phyloP scores from a whole-genome alignment of 2,797 vertebrate species.

The Mus caroli region DNA sequence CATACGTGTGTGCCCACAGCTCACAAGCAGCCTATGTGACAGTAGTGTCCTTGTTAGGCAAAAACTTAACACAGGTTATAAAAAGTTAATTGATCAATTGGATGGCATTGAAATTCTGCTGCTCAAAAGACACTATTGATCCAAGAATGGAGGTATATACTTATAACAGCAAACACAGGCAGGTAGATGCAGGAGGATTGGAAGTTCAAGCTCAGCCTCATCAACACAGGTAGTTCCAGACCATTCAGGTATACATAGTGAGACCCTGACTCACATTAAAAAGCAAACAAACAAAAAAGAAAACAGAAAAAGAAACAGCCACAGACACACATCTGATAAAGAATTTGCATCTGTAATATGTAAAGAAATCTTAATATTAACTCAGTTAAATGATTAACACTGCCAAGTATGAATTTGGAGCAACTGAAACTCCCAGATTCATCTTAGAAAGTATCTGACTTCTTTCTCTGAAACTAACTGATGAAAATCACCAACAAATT shows the following conservation, averaged over 20 bases:
- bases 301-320: neutral
- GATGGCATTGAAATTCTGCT: neutral
- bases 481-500: neutral
- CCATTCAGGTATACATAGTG: neutral
- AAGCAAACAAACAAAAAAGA: neutral
- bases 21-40: neutral
- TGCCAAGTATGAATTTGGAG: neutral
- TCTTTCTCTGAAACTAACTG: neutral
- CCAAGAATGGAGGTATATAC: neutral
- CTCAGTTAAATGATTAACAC: neutral
- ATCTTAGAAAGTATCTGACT: neutral
- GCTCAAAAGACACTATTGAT: neutral
- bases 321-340: constrained; percentile 1
- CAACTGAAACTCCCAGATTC: neutral
- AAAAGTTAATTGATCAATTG: constrained; percentile 17
- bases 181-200: neutral
- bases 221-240: neutral
- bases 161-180: neutral
- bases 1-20: neutral
- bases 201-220: neutral
- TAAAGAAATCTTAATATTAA: neutral
- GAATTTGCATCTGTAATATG: neutral
- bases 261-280: neutral
- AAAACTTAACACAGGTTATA: constrained; percentile 41
- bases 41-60: neutral